These are phyloP conservation scores for Hyperopisus bebe DNA, from an alignment of 2,113 vertebrate species.

Conservation along the genomic window DNA sequence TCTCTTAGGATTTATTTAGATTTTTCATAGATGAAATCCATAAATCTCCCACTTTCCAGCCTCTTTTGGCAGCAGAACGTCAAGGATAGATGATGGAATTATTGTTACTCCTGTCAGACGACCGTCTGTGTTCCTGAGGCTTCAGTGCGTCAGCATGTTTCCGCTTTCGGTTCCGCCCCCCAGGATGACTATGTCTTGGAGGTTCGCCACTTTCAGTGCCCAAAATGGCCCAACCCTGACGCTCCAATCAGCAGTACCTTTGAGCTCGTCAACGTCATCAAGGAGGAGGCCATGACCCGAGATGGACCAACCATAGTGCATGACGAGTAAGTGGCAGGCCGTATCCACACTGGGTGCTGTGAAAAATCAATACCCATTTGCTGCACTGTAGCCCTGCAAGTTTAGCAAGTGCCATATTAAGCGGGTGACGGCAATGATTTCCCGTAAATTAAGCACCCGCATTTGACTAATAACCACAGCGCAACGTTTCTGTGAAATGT, in stretches of 20 bases:
- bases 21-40: background rate
- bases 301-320: constrained; percentile 92
- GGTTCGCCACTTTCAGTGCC: constrained; percentile 92
- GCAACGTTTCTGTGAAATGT: background rate
- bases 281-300: constrained; percentile 82
- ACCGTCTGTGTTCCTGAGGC: no score
- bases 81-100: background rate
- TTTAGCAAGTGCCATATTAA: background rate
- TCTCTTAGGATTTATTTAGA: background rate
- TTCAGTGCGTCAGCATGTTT: background rate
- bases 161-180: background rate
- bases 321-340: constrained; percentile 74
- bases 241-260: constrained; percentile 87
- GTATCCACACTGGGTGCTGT: background rate
- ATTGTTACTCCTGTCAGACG: background rate
- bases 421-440: no score
- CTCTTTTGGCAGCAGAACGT: background rate
- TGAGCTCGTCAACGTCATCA: constrained; percentile 90
- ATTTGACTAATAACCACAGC: background rate
- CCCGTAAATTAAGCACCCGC: background rate
- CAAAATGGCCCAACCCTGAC: constrained; percentile 92
- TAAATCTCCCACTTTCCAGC: background rate
- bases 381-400: background rate
- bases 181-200: constrained; percentile 94
- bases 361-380: background rate